phyloP scores from a whole-genome alignment of 2,113 vertebrate species.

The Leucopsar rothschildi region DNA sequence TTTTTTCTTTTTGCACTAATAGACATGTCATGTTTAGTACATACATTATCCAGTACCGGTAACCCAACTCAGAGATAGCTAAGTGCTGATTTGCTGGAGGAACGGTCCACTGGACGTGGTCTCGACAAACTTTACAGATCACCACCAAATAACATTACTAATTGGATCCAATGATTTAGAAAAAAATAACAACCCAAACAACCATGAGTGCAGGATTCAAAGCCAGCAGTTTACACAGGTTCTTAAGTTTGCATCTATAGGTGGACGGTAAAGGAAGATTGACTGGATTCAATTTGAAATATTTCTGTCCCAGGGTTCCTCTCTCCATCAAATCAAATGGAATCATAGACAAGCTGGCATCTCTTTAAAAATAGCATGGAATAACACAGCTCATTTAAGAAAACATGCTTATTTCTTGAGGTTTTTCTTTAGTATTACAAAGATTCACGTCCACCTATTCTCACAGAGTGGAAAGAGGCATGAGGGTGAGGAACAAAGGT shows the following conservation, averaged over 20 bases:
- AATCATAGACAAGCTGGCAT: slow-evolving; percentile 61
- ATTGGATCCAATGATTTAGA: slow-evolving; percentile 59
- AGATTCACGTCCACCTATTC: slow-evolving; percentile 57
- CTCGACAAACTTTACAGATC: slow-evolving; percentile 70
- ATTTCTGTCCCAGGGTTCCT: slow-evolving; percentile 58
- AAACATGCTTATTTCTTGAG: slow-evolving; percentile 51
- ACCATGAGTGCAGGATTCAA: slow-evolving; percentile 69
- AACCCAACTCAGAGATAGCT: slow-evolving; percentile 73
- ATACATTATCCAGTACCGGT: slow-evolving; percentile 76
- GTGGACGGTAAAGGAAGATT: slow-evolving; percentile 27
- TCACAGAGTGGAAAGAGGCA: slow-evolving; percentile 5
- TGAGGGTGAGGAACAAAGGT: slow-evolving; percentile 7
- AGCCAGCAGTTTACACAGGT: slow-evolving; percentile 66
- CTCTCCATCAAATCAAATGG: slow-evolving; percentile 65
- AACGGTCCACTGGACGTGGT: slow-evolving; percentile 69
- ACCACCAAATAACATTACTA: slow-evolving; percentile 70
- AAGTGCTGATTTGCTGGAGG: slow-evolving; percentile 71
- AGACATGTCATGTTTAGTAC: slow-evolving; percentile 77
- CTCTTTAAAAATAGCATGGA: slow-evolving; percentile 47
- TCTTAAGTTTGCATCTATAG: slow-evolving; percentile 31
- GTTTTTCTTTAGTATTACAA: slow-evolving; percentile 27
- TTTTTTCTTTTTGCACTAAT: slow-evolving; percentile 70
- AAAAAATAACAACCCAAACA: slow-evolving; percentile 20
- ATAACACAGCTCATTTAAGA: slow-evolving; percentile 46
- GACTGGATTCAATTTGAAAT: slow-evolving; percentile 38